A percentile compares a stretch with the other conserved stretches of the same genome.
Conservation (phyloP, 2,888 invertebrate species). For the Chloroclysta siterata region DNA sequence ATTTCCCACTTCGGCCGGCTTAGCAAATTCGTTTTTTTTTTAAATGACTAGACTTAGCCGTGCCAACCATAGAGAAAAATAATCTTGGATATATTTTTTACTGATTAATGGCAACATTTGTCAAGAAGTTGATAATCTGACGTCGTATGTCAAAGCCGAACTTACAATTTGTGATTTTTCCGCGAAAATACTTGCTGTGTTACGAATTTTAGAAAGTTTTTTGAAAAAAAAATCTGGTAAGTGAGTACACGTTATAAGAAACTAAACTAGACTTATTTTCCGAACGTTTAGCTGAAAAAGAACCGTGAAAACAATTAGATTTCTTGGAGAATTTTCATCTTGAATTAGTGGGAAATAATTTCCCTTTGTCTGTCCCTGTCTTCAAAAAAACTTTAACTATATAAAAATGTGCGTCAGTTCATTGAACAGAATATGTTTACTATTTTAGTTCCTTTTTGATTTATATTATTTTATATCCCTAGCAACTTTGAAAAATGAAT, state of each 20-base stretch:
- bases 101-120: too few species aligned
- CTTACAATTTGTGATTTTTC: constrained; percentile 18
- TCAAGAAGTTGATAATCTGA: too few species aligned
- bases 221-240: constrained; percentile 22
- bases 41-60: constrained; percentile 10
- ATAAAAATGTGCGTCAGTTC: constrained; percentile 3
- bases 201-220: constrained; percentile 25
- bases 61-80: constrained; percentile 19
- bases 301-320: constrained; percentile 26
- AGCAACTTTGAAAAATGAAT: constrained; percentile 24
- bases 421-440: constrained; percentile 13
- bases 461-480: constrained; percentile 22
- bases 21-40: constrained; percentile 13
- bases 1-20: constrained; percentile 11
- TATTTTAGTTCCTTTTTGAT: constrained; percentile 20
- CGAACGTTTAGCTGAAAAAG: constrained; percentile 26
- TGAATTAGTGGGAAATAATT: constrained; percentile 32
- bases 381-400: constrained; percentile 1
- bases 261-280: constrained; percentile 21
- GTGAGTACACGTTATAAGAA: constrained; percentile 21
- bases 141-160: too few species aligned
- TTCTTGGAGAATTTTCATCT: constrained; percentile 30
- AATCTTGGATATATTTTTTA: constrained; percentile 22
- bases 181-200: constrained; percentile 11
- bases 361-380: constrained; percentile 24